These are phyloP conservation scores for Cardiocondyla obscurior DNA, from an alignment of 1,140 invertebrate species.

Conservation along the genomic window DNA sequence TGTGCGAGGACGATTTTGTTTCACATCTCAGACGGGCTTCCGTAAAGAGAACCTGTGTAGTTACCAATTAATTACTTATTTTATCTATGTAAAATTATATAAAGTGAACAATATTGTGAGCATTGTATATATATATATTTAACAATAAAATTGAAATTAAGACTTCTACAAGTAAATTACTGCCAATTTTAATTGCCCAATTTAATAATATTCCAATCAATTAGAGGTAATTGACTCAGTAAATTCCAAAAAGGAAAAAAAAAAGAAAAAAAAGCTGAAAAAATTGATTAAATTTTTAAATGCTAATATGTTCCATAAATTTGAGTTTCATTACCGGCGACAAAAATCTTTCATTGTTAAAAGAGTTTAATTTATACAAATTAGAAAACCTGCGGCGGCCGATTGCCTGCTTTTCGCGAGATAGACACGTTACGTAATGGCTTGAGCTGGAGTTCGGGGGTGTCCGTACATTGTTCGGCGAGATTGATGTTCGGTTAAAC, in stretches of 20 bases:
- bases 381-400: not conserved
- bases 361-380: not conserved
- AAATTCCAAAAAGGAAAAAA: too few relatives aligned
- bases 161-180: not conserved
- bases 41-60: not conserved
- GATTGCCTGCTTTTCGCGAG: not conserved
- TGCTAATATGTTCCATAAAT: not conserved
- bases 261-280: not conserved
- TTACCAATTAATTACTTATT: not conserved
- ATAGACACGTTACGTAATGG: slow-evolving; percentile 40
- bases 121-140: not conserved
- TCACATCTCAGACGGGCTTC: not conserved
- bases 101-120: not conserved
- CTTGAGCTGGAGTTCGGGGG: not conserved
- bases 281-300: not conserved
- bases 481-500: slow-evolving; percentile 56
- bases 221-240: not conserved
- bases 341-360: not conserved
- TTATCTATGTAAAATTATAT: not conserved
- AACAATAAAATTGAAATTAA: slow-evolving; percentile 21
- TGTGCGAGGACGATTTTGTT: not conserved
- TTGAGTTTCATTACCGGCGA: not conserved
- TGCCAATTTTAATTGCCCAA: not conserved
- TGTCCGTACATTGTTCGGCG: slow-evolving; percentile 46
- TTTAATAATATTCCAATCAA: not conserved